Percentiles rank a stretch among this genome's conserved stretches.
Conservation (phyloP, 2,888 invertebrate species). For the Drosophila buzzatii region DNA sequence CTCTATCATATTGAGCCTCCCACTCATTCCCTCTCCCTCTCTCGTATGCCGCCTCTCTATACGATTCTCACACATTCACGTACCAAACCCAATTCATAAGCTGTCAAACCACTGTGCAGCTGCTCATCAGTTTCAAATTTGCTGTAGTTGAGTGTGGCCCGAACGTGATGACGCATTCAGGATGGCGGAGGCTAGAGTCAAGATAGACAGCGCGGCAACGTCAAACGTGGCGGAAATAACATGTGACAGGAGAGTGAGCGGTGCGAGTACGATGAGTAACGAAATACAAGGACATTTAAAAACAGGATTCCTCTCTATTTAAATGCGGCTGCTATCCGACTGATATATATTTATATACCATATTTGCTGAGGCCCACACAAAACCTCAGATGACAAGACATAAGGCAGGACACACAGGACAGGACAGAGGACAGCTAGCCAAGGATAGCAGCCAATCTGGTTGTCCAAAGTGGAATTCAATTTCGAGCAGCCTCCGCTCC, state of each 20-base stretch:
- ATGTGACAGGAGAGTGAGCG: slow-evolving; percentile 7
- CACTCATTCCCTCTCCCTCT: background rate
- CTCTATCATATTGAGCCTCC: no score
- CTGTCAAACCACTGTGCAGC: slow-evolving; percentile 11
- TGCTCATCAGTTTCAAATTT: slow-evolving; percentile 41
- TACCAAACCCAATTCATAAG: background rate
- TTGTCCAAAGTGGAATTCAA: slow-evolving; percentile 64
- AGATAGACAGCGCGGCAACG: slow-evolving; percentile 24
- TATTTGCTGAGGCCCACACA: slow-evolving; percentile 30
- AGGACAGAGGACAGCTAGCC: background rate
- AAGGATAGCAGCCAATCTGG: slow-evolving; percentile 38
- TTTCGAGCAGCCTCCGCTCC: slow-evolving; percentile 44
- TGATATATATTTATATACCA: slow-evolving; percentile 32
- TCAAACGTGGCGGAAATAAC: slow-evolving; percentile 44
- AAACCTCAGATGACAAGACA: slow-evolving; percentile 42
- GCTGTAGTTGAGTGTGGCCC: slow-evolving; percentile 31
- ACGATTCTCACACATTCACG: slow-evolving; percentile 2
- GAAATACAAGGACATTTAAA: slow-evolving; percentile 44
- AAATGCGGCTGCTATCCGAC: slow-evolving; percentile 49
- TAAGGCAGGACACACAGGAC: background rate
- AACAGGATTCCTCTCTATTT: slow-evolving; percentile 53
- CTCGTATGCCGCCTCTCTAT: background rate
- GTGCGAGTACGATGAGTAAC: slow-evolving; percentile 1
- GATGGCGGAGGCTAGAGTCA: slow-evolving; percentile 8
- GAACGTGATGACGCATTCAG: slow-evolving; percentile 58